Conservation (phyloP, 2,888 invertebrate species). For the Ormyrus rosae region DNA sequence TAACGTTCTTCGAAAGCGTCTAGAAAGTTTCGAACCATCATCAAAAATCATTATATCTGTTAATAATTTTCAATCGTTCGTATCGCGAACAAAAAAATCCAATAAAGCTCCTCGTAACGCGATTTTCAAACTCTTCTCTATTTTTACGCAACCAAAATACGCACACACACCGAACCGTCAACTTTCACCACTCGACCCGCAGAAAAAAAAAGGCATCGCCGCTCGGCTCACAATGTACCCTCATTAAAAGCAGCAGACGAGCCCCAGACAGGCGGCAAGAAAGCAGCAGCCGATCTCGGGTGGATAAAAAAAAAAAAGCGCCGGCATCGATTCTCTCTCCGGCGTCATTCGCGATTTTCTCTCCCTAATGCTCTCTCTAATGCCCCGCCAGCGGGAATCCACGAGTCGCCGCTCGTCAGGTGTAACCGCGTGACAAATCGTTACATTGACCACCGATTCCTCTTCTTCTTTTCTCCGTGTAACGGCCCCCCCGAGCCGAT, state of each 20-base stretch:
- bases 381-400: neutral
- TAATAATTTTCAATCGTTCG: too few species aligned
- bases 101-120: too few species aligned
- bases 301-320: neutral
- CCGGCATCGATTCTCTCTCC: neutral
- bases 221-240: conserved; percentile 36
- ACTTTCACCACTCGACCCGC: conserved; percentile 12
- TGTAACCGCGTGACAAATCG: conserved; percentile 48
- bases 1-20: too few species aligned
- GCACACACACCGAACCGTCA: too few species aligned
- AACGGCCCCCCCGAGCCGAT: neutral
- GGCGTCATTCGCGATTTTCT: conserved; percentile 46
- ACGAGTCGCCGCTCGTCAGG: neutral
- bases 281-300: conserved; percentile 1
- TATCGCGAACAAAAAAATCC: too few species aligned
- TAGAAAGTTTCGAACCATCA: too few species aligned
- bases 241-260: conserved; percentile 46
- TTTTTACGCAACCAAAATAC: neutral
- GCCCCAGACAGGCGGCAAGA: conserved; percentile 21
- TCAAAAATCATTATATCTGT: too few species aligned
- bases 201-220: neutral
- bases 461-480: neutral
- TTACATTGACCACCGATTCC: conserved; percentile 48
- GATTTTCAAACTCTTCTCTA: too few species aligned
- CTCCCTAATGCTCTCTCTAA: conserved; percentile 25